Evolutionary conservation across 2,888 invertebrate genomes (phyloP).

Genomic region (Parasteatoda lunata): DNA sequence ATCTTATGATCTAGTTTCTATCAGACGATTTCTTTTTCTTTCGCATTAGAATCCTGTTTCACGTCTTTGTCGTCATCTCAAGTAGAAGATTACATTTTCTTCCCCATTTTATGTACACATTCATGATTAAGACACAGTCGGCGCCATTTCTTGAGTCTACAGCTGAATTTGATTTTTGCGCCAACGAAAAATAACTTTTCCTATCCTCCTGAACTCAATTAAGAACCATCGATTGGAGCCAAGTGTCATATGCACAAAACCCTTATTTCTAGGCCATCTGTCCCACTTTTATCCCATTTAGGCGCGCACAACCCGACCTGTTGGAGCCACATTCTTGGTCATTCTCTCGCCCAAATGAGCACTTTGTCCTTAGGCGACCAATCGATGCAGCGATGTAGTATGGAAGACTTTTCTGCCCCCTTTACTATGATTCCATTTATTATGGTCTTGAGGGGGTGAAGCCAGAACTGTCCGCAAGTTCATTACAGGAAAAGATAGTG

Average conservation of each 20-base stretch:
- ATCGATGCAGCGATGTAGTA: conserved; percentile 19
- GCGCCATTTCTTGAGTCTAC: background rate
- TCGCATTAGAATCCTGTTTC: too few species aligned
- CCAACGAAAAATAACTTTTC: background rate
- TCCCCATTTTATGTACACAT: too few species aligned
- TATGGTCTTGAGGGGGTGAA: too few species aligned
- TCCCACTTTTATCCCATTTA: conserved; percentile 27
- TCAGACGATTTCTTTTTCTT: too few species aligned
- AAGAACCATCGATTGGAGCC: conserved; percentile 28
- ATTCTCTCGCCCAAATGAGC: conserved; percentile 37
- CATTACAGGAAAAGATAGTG: too few species aligned
- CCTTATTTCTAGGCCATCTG: conserved; percentile 48
- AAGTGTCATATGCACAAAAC: conserved; percentile 49
- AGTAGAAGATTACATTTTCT: too few species aligned
- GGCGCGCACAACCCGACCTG: conserved; percentile 26
- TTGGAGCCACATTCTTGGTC: conserved; percentile 38
- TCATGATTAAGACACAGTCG: too few species aligned
- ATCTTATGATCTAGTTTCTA: too few species aligned
- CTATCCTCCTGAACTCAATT: conserved; percentile 8
- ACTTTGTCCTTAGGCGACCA: conserved; percentile 33
- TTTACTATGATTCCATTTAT: too few species aligned
- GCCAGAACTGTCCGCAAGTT: too few species aligned
- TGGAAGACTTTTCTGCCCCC: background rate
- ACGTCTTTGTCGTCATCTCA: too few species aligned
- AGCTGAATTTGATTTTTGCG: background rate